Percentiles rank a stretch among this genome's conserved stretches.
These are phyloP conservation scores for Falco novaeseelandiae DNA, from an alignment of 2,797 vertebrate species.

Conservation along the genomic window DNA sequence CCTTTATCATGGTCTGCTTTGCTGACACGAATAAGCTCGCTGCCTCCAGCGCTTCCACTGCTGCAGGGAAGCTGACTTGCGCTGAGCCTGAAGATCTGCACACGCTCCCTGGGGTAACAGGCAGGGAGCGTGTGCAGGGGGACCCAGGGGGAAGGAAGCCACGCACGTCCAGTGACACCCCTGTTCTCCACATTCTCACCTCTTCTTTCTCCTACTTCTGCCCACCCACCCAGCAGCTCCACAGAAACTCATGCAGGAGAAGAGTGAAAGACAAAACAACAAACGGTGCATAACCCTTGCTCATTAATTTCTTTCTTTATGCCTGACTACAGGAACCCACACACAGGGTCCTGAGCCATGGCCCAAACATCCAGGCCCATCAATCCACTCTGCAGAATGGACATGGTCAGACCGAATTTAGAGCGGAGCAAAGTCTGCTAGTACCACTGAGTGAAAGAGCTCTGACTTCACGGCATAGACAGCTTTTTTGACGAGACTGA, in stretches of 20 bases:
- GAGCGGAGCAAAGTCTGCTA: rapidly evolving
- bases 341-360: background rate
- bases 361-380: no score
- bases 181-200: background rate
- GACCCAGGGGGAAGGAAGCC: background rate
- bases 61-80: background rate
- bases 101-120: background rate
- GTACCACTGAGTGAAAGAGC: background rate
- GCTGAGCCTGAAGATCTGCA: background rate
- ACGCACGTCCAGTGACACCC: rapidly evolving
- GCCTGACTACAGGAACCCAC: background rate
- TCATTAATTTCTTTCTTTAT: background rate
- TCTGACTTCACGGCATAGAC: background rate
- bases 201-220: background rate
- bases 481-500: background rate
- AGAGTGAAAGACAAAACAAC: background rate
- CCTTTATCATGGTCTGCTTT: background rate
- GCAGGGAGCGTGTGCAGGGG: background rate
- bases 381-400: background rate
- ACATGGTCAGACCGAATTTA: background rate
- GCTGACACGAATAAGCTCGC: background rate
- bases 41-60: background rate
- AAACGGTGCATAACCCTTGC: rapidly evolving
- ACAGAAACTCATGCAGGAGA: background rate
- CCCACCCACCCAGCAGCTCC: background rate